Conservation (phyloP, 1,140 invertebrate genomes). For the Pogonognathellus flavescens region DNA sequence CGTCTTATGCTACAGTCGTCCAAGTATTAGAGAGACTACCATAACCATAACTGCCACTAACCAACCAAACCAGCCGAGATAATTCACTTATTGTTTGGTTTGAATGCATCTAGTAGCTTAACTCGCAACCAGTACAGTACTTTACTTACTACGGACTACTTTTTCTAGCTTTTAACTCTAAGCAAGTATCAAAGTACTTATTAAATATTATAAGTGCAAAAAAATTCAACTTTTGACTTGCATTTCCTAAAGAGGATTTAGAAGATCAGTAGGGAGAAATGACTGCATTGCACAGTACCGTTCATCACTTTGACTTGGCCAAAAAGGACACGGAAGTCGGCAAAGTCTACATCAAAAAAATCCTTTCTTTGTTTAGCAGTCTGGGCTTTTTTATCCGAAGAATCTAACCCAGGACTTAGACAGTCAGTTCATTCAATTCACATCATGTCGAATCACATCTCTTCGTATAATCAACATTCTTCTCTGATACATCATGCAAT, state of each 20-base stretch:
- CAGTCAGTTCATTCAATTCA: constrained; percentile 13
- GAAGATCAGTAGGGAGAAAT: constrained; percentile 42
- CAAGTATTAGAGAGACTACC: no score
- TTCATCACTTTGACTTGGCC: constrained; percentile 39
- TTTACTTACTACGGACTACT: constrained; percentile 7
- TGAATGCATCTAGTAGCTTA: background rate
- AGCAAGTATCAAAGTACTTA: constrained; percentile 12
- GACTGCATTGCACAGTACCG: constrained; percentile 23
- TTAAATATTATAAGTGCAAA: constrained; percentile 38
- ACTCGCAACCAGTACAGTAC: background rate
- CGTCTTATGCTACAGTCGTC: no score
- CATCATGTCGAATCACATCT: background rate
- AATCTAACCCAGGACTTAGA: background rate
- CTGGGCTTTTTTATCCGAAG: background rate
- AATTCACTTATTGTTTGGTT: background rate
- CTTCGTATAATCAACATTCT: background rate
- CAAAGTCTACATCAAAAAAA: constrained; percentile 8
- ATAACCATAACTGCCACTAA: no score
- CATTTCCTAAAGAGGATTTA: constrained; percentile 45
- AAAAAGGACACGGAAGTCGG: constrained; percentile 39
- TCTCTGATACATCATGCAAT: no score
- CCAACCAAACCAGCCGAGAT: constrained; percentile 12
- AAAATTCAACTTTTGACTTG: constrained; percentile 25
- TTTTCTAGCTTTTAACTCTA: constrained; percentile 16
- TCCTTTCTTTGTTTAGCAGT: constrained; percentile 5